Conservation (phyloP, 1,140 invertebrate genomes). For the Drosophila orosa region DNA sequence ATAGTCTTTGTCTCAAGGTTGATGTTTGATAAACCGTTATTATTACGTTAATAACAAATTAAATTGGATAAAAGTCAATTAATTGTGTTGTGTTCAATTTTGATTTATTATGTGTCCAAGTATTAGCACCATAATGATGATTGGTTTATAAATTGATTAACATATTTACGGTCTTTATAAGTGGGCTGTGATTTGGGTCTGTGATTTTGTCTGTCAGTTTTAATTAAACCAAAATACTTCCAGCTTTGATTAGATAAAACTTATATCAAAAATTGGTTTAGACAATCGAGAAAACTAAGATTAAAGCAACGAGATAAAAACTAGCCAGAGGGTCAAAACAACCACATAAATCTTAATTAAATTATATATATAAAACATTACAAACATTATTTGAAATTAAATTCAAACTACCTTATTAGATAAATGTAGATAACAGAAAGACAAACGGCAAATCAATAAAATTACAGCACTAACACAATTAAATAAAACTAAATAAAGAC, state of each 20-base stretch:
- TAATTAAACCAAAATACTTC: not conserved
- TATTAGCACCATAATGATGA: not conserved
- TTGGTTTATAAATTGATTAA: not conserved
- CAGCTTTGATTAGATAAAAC: not conserved
- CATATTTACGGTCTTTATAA: not conserved
- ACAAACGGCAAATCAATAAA: not conserved
- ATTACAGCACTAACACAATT: not conserved
- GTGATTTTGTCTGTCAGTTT: not conserved
- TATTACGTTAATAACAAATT: constrained; percentile 4
- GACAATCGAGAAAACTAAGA: not conserved
- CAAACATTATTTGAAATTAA: no score
- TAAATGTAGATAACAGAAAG: no score
- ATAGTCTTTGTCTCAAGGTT: constrained; percentile 3
- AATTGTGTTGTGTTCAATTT: not conserved
- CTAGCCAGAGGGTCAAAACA: no score
- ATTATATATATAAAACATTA: no score
- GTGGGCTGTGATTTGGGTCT: not conserved
- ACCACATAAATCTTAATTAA: no score
- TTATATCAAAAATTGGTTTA: not conserved
- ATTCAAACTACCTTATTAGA: no score
- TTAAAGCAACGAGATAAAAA: not conserved
- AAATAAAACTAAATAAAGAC: not conserved
- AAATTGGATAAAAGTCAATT: constrained; percentile 5
- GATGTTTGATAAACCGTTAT: not conserved
- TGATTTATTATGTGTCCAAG: not conserved